Evolutionary conservation across 2,113 vertebrate genomes (phyloP), one percentile per base, ranked within the genome.

Genomic region (Myiozetetes cayanensis): DNA sequence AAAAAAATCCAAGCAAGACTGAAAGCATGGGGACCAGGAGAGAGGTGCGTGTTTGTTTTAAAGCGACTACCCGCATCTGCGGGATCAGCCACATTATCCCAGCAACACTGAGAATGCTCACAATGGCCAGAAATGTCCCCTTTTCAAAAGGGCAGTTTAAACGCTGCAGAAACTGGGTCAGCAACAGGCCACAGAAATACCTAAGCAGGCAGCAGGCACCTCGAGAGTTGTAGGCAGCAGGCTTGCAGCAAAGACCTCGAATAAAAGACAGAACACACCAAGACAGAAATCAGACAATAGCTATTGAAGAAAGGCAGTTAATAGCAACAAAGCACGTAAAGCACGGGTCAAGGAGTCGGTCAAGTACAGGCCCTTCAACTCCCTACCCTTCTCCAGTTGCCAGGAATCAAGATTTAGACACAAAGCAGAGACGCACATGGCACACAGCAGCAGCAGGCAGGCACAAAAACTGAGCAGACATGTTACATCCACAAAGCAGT

Each of bases 291-390:
- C 72, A 81, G 90, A 97, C 76, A 97, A 96, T 72, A 94, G 88
- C 94, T 94, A 94, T 78, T 89, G 90, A 97, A 96, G 88, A 97
- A 96, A 96, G 93, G 94, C 94, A 96, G 95, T 92, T 97, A 97
- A 96, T 71, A 95, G 80, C 67, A 87, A 97, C 94, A 96, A 96
- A 96, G 94, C 87, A 67, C 9, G 3, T 94, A 95, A 95, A 93
- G 77, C 88, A 97, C 4, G 81, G 95, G 96, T 97, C 97, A 97
- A 97, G 89, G 93, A 97, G 90, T 53, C 25, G 93, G 96, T 97
- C 96, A 97, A 96, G 93, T 89, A 94, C 81, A 87, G 86, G 81
- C 90, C 63, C 91, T 96, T 96, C 92, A 94, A 73, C 83, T 94
- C 93, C 62, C 80, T 59, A 47, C 72, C 68, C 95, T 87, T 53